Evolutionary conservation across 2,888 invertebrate genomes (phyloP).

Genomic region (Congeria kusceri): DNA sequence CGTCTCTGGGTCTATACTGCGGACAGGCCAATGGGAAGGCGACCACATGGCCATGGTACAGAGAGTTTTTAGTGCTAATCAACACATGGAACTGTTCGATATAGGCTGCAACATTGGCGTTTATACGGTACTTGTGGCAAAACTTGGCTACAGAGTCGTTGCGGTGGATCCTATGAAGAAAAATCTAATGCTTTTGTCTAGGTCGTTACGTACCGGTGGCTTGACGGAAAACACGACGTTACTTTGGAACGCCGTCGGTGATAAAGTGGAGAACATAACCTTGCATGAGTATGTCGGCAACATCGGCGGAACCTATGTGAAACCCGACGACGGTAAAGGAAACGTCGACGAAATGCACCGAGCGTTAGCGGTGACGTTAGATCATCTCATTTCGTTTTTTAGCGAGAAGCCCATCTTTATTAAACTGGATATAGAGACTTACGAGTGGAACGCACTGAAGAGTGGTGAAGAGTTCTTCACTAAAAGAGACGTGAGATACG

Average conservation of each 20-base stretch:
- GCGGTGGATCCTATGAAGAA: constrained; percentile 61
- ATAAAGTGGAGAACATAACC: constrained; percentile 53
- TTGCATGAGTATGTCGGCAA: constrained; percentile 61
- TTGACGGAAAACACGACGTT: constrained; percentile 57
- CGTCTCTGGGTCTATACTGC: constrained; percentile 57
- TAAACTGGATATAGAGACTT: constrained; percentile 76
- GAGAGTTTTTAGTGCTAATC: constrained; percentile 44
- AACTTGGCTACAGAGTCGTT: constrained; percentile 59
- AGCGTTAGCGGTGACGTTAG: constrained; percentile 63
- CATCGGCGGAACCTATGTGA: constrained; percentile 68
- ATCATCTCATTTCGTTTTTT: constrained; percentile 66
- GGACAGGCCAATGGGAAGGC: constrained; percentile 67
- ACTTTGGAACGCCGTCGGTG: constrained; percentile 69
- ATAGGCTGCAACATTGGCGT: constrained; percentile 70
- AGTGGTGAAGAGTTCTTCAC: constrained; percentile 66
- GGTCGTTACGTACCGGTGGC: constrained; percentile 56
- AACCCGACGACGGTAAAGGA: constrained; percentile 12
- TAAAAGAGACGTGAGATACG: constrained; percentile 65
- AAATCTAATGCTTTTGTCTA: constrained; percentile 58
- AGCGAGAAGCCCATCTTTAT: constrained; percentile 62
- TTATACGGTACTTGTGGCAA: constrained; percentile 62
- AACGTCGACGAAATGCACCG: constrained; percentile 10
- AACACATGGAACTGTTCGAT: constrained; percentile 63
- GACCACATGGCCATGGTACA: constrained; percentile 59
- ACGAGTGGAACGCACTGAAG: constrained; percentile 67